phyloP scores from a whole-genome alignment of 2,797 vertebrate species.

The Hephaestus fuliginosus region DNA sequence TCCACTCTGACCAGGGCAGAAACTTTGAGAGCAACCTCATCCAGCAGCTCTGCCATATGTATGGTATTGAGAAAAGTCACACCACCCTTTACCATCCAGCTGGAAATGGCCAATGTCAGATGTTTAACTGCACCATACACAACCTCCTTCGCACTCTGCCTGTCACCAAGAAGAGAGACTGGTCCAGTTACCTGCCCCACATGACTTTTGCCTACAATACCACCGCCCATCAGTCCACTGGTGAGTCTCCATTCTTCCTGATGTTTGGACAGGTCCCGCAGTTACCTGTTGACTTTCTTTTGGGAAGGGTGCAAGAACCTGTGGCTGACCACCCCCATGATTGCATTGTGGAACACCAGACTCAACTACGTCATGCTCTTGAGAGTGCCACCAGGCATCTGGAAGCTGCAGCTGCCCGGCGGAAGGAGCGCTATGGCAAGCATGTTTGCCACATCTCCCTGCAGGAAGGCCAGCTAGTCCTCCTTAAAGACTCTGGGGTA shows the following conservation, averaged over 20 bases:
- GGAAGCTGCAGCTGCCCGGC: not conserved
- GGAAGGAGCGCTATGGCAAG: not conserved
- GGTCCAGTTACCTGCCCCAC: not conserved
- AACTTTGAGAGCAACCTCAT: not conserved
- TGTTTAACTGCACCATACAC: not conserved
- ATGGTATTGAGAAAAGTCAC: not conserved
- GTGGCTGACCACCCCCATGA: not conserved
- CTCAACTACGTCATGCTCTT: not conserved
- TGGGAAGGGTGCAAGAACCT: not conserved
- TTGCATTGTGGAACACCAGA: not conserved
- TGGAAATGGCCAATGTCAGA: not conserved
- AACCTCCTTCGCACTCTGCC: not conserved
- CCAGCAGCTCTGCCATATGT: not conserved
- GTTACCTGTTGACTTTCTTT: not conserved
- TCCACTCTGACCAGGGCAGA: constrained; percentile 22
- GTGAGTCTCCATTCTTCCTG: constrained; percentile 2
- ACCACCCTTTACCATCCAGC: not conserved
- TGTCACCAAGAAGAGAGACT: not conserved
- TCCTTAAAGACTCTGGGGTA: not conserved
- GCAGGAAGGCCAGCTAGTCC: not conserved
- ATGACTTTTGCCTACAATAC: not conserved
- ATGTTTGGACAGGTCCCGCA: not conserved
- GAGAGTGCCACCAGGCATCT: not conserved
- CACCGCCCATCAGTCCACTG: not conserved
- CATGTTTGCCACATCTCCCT: not conserved